These are phyloP conservation scores for Eustalomyia histrio DNA, from an alignment of 2,888 invertebrate species.

Conservation along the genomic window DNA sequence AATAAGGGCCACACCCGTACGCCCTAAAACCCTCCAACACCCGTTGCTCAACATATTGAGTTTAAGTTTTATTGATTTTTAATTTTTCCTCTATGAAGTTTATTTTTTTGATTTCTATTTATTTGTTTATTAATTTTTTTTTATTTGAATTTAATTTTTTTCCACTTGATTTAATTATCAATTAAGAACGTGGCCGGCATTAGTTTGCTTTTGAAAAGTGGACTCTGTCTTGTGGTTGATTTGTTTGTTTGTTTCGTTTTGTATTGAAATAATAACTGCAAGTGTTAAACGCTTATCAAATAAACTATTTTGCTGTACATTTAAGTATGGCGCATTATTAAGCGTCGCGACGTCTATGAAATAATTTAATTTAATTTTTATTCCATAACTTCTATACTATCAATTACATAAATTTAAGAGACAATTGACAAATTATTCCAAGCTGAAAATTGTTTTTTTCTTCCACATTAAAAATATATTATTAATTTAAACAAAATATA, in stretches of 20 bases:
- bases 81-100: conserved; percentile 35
- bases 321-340: conserved; percentile 65
- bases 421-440: no score
- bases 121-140: conserved; percentile 65
- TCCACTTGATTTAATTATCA: conserved; percentile 71
- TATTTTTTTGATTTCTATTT: conserved; percentile 28
- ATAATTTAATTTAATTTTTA: conserved; percentile 67
- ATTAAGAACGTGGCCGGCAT: conserved; percentile 76
- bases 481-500: no score
- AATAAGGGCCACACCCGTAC: conserved; percentile 43
- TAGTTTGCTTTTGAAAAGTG: conserved; percentile 26
- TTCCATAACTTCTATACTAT: conserved; percentile 12
- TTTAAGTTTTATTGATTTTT: conserved; percentile 42
- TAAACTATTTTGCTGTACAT: conserved; percentile 48
- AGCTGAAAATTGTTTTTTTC: no score
- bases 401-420: conserved; percentile 30
- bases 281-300: conserved; percentile 41
- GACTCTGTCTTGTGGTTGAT: conserved; percentile 21
- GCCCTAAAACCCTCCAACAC: background rate
- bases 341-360: conserved; percentile 74
- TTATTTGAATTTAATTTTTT: conserved; percentile 69
- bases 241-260: conserved; percentile 13
- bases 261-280: conserved; percentile 37
- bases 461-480: no score
- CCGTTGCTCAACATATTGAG: no score